Evolutionary conservation across 1,140 invertebrate species (phyloP).

Genomic region (Drosophila kurseongensis): DNA sequence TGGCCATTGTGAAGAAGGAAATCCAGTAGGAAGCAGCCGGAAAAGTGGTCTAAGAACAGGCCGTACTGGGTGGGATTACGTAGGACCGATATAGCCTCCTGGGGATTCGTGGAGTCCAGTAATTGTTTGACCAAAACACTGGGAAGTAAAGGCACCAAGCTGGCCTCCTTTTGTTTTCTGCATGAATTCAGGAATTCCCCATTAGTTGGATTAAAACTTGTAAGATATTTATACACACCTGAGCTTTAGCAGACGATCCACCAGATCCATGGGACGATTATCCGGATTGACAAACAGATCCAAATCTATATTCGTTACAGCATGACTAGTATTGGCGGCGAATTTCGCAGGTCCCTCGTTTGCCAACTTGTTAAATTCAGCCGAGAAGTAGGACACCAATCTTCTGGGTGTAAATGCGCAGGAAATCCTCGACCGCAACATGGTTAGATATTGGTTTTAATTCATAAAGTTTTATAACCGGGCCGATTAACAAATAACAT

Average conservation of each 20-base stretch:
- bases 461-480: slow-evolving; percentile 43
- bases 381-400: slow-evolving; percentile 64
- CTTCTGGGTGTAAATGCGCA: slow-evolving; percentile 26
- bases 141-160: slow-evolving; percentile 50
- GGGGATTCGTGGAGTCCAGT: slow-evolving; percentile 45
- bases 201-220: neutral
- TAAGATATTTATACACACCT: slow-evolving; percentile 17
- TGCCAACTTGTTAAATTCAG: slow-evolving; percentile 56
- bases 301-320: slow-evolving; percentile 42
- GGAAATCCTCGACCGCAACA: slow-evolving; percentile 48
- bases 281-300: slow-evolving; percentile 60
- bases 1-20: slow-evolving; percentile 90
- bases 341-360: slow-evolving; percentile 35
- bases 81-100: slow-evolving; percentile 90
- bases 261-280: slow-evolving; percentile 53
- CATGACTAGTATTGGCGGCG: slow-evolving; percentile 2
- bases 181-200: neutral
- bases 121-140: slow-evolving; percentile 57
- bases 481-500: slow-evolving; percentile 17
- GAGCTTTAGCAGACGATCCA: slow-evolving; percentile 55
- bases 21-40: slow-evolving; percentile 93
- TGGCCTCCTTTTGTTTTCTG: slow-evolving; percentile 62
- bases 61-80: slow-evolving; percentile 94
- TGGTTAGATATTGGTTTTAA: slow-evolving; percentile 18
- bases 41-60: slow-evolving; percentile 93